Conservation (phyloP, 2,888 invertebrate species). For the Tetramorium bicarinatum region DNA sequence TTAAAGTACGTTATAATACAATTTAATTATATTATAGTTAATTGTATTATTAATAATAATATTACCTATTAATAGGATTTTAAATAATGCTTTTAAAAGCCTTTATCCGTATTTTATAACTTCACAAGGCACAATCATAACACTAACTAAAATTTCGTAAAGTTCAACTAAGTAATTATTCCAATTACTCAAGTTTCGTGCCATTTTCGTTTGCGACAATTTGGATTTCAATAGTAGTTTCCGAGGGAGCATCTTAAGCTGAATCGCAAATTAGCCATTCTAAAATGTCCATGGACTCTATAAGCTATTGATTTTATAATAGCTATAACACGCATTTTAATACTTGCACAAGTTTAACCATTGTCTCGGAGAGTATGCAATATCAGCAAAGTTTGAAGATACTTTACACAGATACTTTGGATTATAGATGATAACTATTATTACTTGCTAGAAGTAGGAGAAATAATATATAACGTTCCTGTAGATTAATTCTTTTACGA, state of each 20-base stretch:
- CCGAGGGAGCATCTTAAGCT: conserved; percentile 9
- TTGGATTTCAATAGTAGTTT: conserved; percentile 45
- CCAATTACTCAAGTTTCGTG: conserved; percentile 38
- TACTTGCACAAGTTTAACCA: conserved; percentile 27
- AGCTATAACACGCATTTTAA: conserved; percentile 34
- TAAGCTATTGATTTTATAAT: conserved; percentile 47
- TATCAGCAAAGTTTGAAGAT: conserved; percentile 37
- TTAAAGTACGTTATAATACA: conserved; percentile 1
- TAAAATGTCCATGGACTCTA: conserved; percentile 12
- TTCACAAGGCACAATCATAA: conserved; percentile 24
- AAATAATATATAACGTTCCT: neutral
- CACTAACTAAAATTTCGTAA: conserved; percentile 31
- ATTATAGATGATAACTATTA: conserved; percentile 23
- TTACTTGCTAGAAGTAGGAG: neutral
- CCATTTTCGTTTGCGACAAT: conserved; percentile 42
- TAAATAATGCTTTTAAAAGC: neutral
- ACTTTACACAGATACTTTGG: conserved; percentile 22
- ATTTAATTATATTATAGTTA: neutral
- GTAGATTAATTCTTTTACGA: neutral
- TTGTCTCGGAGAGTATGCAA: conserved; percentile 3
- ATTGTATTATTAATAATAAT: neutral
- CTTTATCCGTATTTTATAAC: neutral
- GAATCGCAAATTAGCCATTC: conserved; percentile 34
- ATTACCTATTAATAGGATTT: neutral
- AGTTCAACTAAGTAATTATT: conserved; percentile 46